Conservation (phyloP, 2,113 vertebrate genomes). For the Bubo bubo region DNA sequence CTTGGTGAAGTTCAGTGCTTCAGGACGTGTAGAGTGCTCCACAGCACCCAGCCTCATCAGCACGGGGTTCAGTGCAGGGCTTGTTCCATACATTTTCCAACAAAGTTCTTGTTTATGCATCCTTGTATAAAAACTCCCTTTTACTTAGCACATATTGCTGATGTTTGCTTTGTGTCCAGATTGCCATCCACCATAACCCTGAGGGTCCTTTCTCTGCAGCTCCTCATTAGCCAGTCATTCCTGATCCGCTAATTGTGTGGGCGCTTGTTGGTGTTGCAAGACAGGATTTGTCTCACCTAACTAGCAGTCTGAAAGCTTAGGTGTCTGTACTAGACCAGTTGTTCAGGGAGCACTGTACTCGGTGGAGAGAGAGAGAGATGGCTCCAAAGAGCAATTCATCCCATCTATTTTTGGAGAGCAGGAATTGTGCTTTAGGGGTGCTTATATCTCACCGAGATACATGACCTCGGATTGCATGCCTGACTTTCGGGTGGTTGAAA, state of each 20-base stretch:
- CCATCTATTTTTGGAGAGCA: neutral
- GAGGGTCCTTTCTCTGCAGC: neutral
- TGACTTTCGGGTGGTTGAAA: neutral
- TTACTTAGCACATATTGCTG: rapidly evolving
- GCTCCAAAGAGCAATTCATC: neutral
- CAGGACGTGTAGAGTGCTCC: rapidly evolving
- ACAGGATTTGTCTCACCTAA: neutral
- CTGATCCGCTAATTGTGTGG: neutral
- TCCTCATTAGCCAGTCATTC: neutral
- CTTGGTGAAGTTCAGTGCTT: neutral
- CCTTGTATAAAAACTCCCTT: neutral
- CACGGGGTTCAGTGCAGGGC: rapidly evolving
- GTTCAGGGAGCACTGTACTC: neutral
- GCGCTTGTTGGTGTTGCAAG: neutral
- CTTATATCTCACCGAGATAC: neutral
- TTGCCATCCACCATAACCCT: neutral
- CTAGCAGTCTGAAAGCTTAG: neutral
- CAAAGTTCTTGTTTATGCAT: rapidly evolving
- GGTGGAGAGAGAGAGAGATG: neutral
- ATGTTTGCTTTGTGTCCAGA: neutral
- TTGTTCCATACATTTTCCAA: rapidly evolving
- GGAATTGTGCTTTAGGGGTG: neutral
- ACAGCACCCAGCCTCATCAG: neutral
- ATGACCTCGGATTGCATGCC: rapidly evolving
- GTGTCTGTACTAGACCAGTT: neutral